A percentile compares a stretch with the other conserved stretches of the same genome.
These are phyloP conservation scores for Pardalotus punctatus DNA, from an alignment of 2,113 vertebrate species.

Conservation along the genomic window DNA sequence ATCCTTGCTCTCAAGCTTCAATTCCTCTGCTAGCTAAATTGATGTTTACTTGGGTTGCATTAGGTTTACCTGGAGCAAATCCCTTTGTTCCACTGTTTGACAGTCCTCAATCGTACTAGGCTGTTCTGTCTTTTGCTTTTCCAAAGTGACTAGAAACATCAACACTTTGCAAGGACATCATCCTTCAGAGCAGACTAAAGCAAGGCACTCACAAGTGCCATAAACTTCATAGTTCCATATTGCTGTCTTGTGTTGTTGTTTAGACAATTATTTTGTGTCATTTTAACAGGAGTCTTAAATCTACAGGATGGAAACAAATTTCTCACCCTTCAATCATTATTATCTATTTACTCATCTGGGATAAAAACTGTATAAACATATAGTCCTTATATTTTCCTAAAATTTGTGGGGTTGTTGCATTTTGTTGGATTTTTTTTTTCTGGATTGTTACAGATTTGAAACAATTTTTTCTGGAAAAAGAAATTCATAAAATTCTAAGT, in stretches of 20 bases:
- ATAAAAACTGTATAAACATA: not conserved
- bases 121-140: not conserved
- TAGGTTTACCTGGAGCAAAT: conserved; percentile 50
- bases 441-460: fast-evolving
- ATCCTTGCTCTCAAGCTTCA: conserved; percentile 38
- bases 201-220: not conserved
- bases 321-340: not conserved
- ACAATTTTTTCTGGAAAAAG: not conserved
- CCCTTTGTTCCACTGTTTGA: conserved; percentile 33
- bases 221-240: not conserved
- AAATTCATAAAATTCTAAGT: not conserved
- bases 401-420: fast-evolving
- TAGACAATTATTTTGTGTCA: not conserved
- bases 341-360: not conserved
- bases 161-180: conserved; percentile 18
- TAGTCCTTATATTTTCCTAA: not conserved
- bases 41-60: conserved; percentile 34
- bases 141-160: not conserved
- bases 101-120: not conserved
- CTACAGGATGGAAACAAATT: not conserved
- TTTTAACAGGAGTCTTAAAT: not conserved
- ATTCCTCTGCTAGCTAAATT: conserved; percentile 42
- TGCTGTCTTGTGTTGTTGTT: not conserved
- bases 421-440: not conserved
- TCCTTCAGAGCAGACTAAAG: not conserved